These are phyloP conservation scores for Mesoclemmys tuberculata DNA, from an alignment of 2,113 vertebrate genomes.

Conservation along the genomic window DNA sequence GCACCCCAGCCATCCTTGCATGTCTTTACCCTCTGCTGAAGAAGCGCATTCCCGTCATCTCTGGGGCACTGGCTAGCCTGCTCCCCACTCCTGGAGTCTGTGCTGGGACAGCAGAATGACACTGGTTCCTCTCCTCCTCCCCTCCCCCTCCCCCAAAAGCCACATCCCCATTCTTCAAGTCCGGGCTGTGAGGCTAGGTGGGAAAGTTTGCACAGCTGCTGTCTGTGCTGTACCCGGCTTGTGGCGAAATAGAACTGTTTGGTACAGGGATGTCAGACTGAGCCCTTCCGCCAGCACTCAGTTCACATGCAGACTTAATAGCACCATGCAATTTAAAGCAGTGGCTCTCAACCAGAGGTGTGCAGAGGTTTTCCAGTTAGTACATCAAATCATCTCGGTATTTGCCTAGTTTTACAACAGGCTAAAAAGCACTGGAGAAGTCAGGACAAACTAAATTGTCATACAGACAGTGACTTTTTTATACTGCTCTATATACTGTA, in stretches of 20 bases:
- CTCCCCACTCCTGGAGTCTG: not conserved
- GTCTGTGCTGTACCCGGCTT: not conserved
- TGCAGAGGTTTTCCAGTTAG: too few relatives aligned
- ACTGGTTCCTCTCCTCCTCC: fast-evolving
- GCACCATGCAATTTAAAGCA: not conserved
- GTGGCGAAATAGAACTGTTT: fast-evolving
- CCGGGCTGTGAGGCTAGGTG: not conserved
- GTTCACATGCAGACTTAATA: not conserved
- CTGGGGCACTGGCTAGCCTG: not conserved
- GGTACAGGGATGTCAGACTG: not conserved
- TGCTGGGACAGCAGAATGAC: not conserved
- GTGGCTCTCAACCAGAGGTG: too few relatives aligned
- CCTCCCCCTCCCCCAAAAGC: too few relatives aligned
- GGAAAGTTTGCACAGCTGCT: not conserved
- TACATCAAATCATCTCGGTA: too few relatives aligned
- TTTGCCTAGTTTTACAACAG: too few relatives aligned
- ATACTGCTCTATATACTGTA: too few relatives aligned
- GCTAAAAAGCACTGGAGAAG: too few relatives aligned
- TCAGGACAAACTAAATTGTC: too few relatives aligned
- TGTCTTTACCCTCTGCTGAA: not conserved
- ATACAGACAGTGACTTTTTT: too few relatives aligned
- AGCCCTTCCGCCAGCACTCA: not conserved
- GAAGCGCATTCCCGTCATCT: not conserved
- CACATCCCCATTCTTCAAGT: not conserved
- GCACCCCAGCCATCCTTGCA: too few relatives aligned